These are phyloP conservation scores for Sardina pilchardus DNA, from an alignment of 2,113 vertebrate species.

Conservation along the genomic window DNA sequence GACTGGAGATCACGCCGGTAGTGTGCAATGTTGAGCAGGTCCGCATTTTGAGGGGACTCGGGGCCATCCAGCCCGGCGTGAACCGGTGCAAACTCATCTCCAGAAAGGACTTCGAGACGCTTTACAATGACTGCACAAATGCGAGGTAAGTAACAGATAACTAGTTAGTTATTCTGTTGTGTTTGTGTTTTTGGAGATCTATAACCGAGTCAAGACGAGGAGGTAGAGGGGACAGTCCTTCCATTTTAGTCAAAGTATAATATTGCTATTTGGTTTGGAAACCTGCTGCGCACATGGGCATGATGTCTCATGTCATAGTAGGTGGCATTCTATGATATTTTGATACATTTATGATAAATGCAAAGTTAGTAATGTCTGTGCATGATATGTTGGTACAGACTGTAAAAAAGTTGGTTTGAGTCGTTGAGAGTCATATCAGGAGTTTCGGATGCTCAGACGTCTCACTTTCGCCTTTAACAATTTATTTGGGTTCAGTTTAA, in stretches of 20 bases:
- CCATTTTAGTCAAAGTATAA: not conserved
- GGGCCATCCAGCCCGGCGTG: constrained; percentile 96
- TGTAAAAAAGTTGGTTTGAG: not conserved
- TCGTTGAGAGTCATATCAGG: not conserved
- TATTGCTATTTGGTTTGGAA: not conserved
- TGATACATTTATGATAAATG: not conserved
- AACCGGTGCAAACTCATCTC: constrained; percentile 99
- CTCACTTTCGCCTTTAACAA: not conserved
- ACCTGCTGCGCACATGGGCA: not conserved
- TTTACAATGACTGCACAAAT: constrained; percentile 98
- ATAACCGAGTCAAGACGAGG: not conserved
- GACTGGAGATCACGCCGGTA: constrained; percentile 97
- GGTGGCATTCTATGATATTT: not conserved
- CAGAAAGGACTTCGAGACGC: constrained; percentile 96
- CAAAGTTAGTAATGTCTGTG: not conserved
- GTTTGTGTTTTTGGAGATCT: not conserved
- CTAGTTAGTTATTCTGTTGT: not conserved
- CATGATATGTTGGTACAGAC: not conserved
- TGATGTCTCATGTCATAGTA: not conserved
- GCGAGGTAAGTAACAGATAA: constrained; percentile 80
- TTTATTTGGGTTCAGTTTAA: not conserved
- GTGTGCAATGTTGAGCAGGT: constrained; percentile 99
- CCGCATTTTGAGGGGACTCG: constrained; percentile 93
- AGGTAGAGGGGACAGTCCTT: not conserved
- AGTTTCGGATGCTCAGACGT: not conserved